Evolutionary conservation across 2,113 vertebrate species (phyloP).

Genomic region (Xiphorhynchus elegans): DNA sequence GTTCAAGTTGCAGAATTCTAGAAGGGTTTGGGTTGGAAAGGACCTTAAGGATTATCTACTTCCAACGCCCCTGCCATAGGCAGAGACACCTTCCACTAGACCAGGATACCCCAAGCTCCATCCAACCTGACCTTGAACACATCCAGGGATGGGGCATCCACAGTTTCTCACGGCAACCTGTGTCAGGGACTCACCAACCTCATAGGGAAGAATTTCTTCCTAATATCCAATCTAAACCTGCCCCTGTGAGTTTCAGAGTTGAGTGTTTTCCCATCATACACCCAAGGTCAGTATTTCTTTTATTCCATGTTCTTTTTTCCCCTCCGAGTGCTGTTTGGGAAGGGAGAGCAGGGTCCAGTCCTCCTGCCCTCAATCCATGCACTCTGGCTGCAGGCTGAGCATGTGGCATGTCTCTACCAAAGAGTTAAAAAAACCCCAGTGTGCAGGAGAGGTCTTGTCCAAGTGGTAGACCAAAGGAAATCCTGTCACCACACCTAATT

Average conservation of each 20-base stretch:
- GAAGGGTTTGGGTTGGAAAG: not conserved
- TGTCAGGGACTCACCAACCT: not conserved
- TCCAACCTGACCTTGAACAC: not conserved
- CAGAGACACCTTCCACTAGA: not conserved
- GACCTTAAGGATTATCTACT: not conserved
- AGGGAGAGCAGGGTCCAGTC: not conserved
- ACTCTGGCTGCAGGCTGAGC: not conserved
- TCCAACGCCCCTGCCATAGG: not conserved
- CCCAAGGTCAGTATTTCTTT: not conserved
- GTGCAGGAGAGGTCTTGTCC: slow-evolving; percentile 9
- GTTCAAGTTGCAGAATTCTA: not conserved
- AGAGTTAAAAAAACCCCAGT: not conserved
- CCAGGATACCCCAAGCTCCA: not conserved
- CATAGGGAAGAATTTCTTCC: not conserved
- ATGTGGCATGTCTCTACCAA: accelerated
- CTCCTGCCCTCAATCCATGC: accelerated
- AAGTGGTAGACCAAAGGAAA: slow-evolving; percentile 56
- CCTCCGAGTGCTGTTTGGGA: accelerated
- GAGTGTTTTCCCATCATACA: not conserved
- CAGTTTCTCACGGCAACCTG: not conserved
- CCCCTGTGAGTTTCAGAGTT: not conserved
- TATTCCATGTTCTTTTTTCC: not conserved
- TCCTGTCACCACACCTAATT: slow-evolving; percentile 65
- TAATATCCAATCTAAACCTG: not conserved
- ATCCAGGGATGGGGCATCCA: not conserved